phyloP scores from a whole-genome alignment of 2,797 vertebrate species.

The Coranthus polyacanthus region DNA sequence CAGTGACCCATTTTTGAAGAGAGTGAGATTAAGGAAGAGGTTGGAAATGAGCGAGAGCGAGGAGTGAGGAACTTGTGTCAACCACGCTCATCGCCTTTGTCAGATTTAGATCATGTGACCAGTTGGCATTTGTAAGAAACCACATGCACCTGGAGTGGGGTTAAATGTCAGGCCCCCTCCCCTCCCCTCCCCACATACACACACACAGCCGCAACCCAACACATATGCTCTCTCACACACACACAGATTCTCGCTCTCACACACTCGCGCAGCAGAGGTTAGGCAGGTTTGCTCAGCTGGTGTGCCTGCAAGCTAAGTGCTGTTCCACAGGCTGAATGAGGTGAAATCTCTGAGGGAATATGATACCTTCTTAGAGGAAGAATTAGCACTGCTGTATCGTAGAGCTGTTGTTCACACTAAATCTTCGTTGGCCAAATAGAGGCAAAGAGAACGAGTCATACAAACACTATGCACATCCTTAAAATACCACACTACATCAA shows the following conservation, averaged over 20 bases:
- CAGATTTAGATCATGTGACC: conserved; percentile 87
- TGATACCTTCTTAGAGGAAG: conserved; percentile 43
- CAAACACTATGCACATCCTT: conserved; percentile 1
- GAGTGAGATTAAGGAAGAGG: conserved; percentile 35
- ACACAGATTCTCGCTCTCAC: conserved; percentile 6
- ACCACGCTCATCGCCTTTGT: conserved; percentile 80
- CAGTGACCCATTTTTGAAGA: conserved; percentile 68
- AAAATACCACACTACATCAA: not conserved
- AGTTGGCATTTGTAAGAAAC: conserved; percentile 91
- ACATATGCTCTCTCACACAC: conserved; percentile 14
- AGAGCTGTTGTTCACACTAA: conserved; percentile 28
- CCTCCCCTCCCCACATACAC: conserved; percentile 29
- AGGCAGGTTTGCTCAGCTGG: conserved; percentile 70
- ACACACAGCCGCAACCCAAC: conserved; percentile 44
- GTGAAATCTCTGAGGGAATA: conserved; percentile 52
- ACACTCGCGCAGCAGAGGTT: conserved; percentile 37
- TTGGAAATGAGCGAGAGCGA: conserved; percentile 35
- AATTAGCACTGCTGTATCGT: conserved; percentile 30
- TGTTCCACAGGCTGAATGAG: conserved; percentile 61
- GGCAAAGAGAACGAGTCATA: not conserved
- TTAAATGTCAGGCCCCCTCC: conserved; percentile 88
- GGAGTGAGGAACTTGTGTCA: conserved; percentile 63
- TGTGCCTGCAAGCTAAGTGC: conserved; percentile 59
- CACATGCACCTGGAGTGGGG: conserved; percentile 91
- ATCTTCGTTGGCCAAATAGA: conserved; percentile 8